These are phyloP conservation scores for Dasyornis broadbenti DNA, from an alignment of 2,113 vertebrate species.

Conservation along the genomic window DNA sequence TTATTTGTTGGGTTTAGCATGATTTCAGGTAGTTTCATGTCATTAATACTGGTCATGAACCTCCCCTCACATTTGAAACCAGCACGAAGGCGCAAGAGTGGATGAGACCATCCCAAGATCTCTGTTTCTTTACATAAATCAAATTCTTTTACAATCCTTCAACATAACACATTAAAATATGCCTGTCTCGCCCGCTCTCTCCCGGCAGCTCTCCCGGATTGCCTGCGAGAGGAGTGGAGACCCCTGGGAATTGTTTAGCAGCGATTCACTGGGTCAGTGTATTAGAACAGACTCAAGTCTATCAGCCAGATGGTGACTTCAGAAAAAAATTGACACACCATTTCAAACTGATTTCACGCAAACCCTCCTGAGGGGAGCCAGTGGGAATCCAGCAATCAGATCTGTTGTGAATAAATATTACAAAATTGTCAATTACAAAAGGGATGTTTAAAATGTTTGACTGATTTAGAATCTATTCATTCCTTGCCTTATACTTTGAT, in stretches of 20 bases:
- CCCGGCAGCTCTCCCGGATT: slow-evolving; percentile 45
- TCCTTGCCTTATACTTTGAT: slow-evolving; percentile 22
- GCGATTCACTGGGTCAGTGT: slow-evolving; percentile 82
- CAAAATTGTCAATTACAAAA: slow-evolving; percentile 99
- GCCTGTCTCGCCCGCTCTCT: not conserved
- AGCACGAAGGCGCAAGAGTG: accelerated
- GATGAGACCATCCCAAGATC: not conserved
- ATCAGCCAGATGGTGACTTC: slow-evolving; percentile 97
- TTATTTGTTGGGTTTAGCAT: not conserved
- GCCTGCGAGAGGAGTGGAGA: slow-evolving; percentile 47
- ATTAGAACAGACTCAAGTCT: slow-evolving; percentile 84
- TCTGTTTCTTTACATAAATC: slow-evolving; percentile 58
- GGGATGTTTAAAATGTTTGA: slow-evolving; percentile 90
- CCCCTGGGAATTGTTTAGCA: slow-evolving; percentile 86
- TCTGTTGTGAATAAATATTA: slow-evolving; percentile 98
- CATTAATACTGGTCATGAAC: not conserved
- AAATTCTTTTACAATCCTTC: slow-evolving; percentile 61
- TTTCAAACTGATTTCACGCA: slow-evolving; percentile 99
- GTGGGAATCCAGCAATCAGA: slow-evolving; percentile 83
- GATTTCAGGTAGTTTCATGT: not conserved
- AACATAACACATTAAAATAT: slow-evolving; percentile 27
- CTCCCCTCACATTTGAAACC: not conserved
- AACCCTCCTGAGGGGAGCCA: slow-evolving; percentile 85
- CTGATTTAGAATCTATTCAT: slow-evolving; percentile 73
- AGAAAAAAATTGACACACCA: slow-evolving; percentile 93